Evolutionary conservation across 23 tunicate species (phyloP).

Genomic region (Ciona savignyi): DNA sequence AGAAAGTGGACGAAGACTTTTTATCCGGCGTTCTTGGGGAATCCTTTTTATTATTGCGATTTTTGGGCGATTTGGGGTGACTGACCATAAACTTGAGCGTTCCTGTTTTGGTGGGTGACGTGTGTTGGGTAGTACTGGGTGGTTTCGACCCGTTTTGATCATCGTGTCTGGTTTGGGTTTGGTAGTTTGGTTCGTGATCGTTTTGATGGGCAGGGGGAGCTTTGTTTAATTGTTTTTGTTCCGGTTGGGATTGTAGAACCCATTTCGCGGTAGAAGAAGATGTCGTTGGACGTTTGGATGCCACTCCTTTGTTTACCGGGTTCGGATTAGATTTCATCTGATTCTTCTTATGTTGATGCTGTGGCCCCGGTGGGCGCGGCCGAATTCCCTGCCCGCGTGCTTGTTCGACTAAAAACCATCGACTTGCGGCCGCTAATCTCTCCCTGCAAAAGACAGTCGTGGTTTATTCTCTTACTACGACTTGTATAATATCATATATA

Average conservation of each 20-base stretch:
- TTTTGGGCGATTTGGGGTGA: constrained; percentile 1
- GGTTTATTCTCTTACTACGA: too few species aligned
- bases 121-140: background rate
- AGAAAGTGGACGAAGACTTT: background rate
- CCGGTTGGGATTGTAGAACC: constrained; percentile 2
- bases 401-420: constrained; percentile 81
- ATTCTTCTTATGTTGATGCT: background rate
- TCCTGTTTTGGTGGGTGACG: constrained; percentile 3
- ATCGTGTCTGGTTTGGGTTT: background rate
- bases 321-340: background rate
- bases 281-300: background rate
- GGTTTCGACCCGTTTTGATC: too few species aligned
- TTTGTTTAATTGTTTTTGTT: background rate
- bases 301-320: background rate
- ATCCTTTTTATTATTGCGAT: background rate
- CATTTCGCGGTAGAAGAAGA: background rate
- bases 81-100: constrained; percentile 47
- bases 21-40: background rate
- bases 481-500: background rate
- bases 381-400: constrained; percentile 3
- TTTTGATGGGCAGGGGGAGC: background rate
- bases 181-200: background rate
- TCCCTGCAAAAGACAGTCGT: constrained; percentile 35
- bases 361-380: background rate
- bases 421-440: constrained; percentile 77